Conservation (phyloP, 2,797 vertebrate species). For the Lacerta viridis region DNA sequence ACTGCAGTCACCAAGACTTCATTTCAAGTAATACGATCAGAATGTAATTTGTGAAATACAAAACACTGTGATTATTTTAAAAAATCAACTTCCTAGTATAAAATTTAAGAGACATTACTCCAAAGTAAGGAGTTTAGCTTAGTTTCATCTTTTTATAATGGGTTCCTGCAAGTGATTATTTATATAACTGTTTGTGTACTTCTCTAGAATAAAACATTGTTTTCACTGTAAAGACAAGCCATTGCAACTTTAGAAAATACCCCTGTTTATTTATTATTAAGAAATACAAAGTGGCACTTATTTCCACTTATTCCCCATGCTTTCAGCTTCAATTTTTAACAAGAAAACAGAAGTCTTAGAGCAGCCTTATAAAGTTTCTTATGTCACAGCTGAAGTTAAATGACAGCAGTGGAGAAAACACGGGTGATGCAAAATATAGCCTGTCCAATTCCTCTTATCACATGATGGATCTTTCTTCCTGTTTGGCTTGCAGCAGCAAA, state of each 20-base stretch:
- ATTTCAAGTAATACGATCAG: not conserved
- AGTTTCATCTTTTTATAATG: slow-evolving; percentile 82
- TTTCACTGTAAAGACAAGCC: slow-evolving; percentile 79
- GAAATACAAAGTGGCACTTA: slow-evolving; percentile 78
- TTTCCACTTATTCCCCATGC: slow-evolving; percentile 78
- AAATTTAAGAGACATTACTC: slow-evolving; percentile 82
- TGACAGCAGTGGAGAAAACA: slow-evolving; percentile 77
- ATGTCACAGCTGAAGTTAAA: slow-evolving; percentile 76
- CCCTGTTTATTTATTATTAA: slow-evolving; percentile 83
- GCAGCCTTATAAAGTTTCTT: slow-evolving; percentile 78
- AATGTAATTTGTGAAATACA: slow-evolving; percentile 73
- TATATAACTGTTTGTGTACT: slow-evolving; percentile 78
- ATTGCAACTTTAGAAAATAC: slow-evolving; percentile 81
- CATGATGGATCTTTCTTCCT: slow-evolving; percentile 77
- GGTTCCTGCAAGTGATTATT: slow-evolving; percentile 76
- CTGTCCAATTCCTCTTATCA: slow-evolving; percentile 77
- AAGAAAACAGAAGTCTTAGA: slow-evolving; percentile 78
- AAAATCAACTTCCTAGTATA: slow-evolving; percentile 82
- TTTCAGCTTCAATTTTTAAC: slow-evolving; percentile 78
- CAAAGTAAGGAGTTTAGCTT: slow-evolving; percentile 83
- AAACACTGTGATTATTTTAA: slow-evolving; percentile 79
- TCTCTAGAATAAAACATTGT: slow-evolving; percentile 82
- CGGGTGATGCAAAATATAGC: slow-evolving; percentile 76
- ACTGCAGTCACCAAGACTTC: not conserved
- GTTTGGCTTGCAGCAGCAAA: slow-evolving; percentile 78